Evolutionary conservation across 2,888 invertebrate species (phyloP).

Genomic region (Diachrysia chrysitis): DNA sequence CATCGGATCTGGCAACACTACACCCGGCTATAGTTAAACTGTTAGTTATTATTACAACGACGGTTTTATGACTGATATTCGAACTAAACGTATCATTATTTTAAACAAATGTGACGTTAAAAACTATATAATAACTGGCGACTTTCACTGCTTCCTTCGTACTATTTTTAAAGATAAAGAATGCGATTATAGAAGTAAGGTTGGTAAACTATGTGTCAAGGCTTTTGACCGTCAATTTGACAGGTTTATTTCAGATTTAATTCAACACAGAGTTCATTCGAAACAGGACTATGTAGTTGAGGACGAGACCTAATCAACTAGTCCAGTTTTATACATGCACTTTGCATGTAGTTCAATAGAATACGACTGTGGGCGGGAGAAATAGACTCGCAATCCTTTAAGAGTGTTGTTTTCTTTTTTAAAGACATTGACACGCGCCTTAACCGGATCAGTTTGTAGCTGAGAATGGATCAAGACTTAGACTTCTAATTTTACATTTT

Average conservation of each 20-base stretch:
- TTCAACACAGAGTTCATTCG: neutral
- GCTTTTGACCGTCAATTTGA: neutral
- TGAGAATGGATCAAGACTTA: neutral
- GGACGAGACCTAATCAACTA: neutral
- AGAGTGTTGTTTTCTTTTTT: neutral
- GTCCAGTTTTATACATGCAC: neutral
- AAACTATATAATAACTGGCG: conserved; percentile 60
- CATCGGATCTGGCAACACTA: conserved; percentile 41
- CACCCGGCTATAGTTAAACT: conserved; percentile 60
- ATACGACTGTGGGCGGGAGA: neutral
- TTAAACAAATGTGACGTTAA: conserved; percentile 73
- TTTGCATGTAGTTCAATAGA: conserved; percentile 2
- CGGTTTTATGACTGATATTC: conserved; percentile 76
- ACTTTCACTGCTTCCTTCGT: conserved; percentile 68
- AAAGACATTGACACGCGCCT: neutral
- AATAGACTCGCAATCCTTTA: conserved; percentile 1
- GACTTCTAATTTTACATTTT: neutral
- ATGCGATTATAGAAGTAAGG: conserved; percentile 40
- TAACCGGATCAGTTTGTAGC: conserved; percentile 2
- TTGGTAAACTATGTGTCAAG: conserved; percentile 13
- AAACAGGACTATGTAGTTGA: neutral
- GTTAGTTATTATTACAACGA: conserved; percentile 74
- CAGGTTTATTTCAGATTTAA: neutral
- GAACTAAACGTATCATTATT: conserved; percentile 69
- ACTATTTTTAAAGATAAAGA: conserved; percentile 28